Base-by-base conservation (phyloP, 1,140 invertebrate genomes). In the Bradysia coprophila region DNA sequence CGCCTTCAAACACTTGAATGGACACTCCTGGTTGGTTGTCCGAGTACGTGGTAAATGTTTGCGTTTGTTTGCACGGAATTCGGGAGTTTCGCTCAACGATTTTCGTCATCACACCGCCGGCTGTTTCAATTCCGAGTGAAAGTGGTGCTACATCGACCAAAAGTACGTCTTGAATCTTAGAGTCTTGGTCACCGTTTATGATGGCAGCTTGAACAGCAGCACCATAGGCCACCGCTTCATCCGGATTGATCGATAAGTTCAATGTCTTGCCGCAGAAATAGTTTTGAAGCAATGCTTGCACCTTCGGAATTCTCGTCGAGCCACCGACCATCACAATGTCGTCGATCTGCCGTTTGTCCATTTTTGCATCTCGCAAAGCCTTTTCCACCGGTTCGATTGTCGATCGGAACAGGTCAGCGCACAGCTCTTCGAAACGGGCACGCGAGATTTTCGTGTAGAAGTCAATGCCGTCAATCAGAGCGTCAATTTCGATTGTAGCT, bases 251-350 rank as follows among this genome's bases (percentile, higher is more conserved):
- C 15, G 82, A 87, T 56, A 94, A 95, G 77, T 96, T 97, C 43
- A 97, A 69, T 64, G 96, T 90, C 65, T 96, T 96, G 44, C 92
- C 94, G 49, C 93, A 92, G 74, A 95, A 96, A 70, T 92, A 93
- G 60, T 94, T 87, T 56, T 92, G 83, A 34, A 95, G 66, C 33
- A 94, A 67, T 56, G 92, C 92, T 66, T 97, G 93, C 43, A 98
- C 87, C 63, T 96, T 97, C 34, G 94, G 94, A 51, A 98, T 98
- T 67, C 94, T 81, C 24, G 94, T 98, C 13, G 93, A 97, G 28
- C 94, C 94, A 49, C 94, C 94, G 38, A 98, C 93, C n/a, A 98
- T 65, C 21, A 98, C 93, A 50, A 98, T 93, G 51, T 98, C 94
- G 54, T 98, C 78, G 47, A 98, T 87, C 45, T 76, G 69, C 13